Base-by-base conservation (phyloP, 1,140 invertebrate genomes). In the Solenopsis invicta region DNA sequence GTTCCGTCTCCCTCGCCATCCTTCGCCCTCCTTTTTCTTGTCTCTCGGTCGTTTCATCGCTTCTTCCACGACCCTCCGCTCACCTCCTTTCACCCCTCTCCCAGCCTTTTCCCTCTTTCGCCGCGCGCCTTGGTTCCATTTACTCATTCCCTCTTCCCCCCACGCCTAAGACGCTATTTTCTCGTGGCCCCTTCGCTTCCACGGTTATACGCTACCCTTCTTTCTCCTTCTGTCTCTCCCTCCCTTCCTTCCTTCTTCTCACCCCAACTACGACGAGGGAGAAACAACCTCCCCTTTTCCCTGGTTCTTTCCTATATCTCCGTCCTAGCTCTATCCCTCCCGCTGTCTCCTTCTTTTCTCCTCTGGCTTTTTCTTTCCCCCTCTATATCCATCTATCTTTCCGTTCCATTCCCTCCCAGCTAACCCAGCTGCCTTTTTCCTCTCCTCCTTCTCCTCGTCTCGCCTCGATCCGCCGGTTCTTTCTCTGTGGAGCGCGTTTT, bases 101-200 rank as follows among this genome's bases (percentile, higher is more conserved):
- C 81, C 52, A 45, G 37, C 80, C 66, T 89, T 87, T 50, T 86
- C 87, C 66, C 85, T 89, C 85, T 91, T 85, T 88, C 81, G 71
- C 85, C 74, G 71, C 87, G 76, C 50, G 52, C 86, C 82, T 90
- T 90, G 89, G 62, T 85, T 90, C 89, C 86, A 90, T 90, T 90
- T 90, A 87, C 89, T 90, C 85, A 67, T 88, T 86, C 82, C 76
- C 75, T 76, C 75, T 50, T 48, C 24, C 87, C 87, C 61, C 77
- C 74, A 56, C 91, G 86, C 84, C 88, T 89, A 92, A 92, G 91
- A 91, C 91, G 91, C 90, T 92, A 92, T 92, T 92, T 92, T 92
- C 91, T 92, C 91, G 91, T 89, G 90, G 91, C 91, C 91, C 91
- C 91, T 90, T 92, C 91, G 91, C 87, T 91, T 89, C 89, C 86